Evolutionary conservation across 1,140 invertebrate genomes (phyloP).

Genomic region (Thaumetopoea pityocampa): DNA sequence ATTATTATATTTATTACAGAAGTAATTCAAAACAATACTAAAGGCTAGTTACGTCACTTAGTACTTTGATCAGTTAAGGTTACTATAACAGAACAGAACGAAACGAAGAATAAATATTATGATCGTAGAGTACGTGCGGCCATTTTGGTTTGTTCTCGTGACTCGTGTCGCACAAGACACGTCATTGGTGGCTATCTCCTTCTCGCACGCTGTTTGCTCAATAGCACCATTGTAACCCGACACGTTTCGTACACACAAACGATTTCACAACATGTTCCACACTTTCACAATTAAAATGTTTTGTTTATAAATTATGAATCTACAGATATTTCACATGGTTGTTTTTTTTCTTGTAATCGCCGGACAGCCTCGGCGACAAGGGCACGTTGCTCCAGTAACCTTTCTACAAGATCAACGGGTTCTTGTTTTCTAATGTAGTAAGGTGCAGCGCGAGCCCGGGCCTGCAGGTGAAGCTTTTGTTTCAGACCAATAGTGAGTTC

Average conservation of each 20-base stretch:
- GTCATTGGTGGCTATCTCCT: slow-evolving; percentile 66
- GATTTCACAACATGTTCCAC: slow-evolving; percentile 74
- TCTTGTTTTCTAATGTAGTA: slow-evolving; percentile 73
- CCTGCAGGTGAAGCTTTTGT: slow-evolving; percentile 72
- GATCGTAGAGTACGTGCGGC: slow-evolving; percentile 71
- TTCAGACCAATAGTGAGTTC: slow-evolving; percentile 68
- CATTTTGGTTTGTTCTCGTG: slow-evolving; percentile 74
- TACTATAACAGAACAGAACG: too few relatives aligned
- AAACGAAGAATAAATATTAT: slow-evolving; percentile 76
- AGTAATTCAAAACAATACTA: slow-evolving; percentile 50
- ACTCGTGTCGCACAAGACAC: slow-evolving; percentile 69
- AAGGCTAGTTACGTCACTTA: slow-evolving; percentile 70
- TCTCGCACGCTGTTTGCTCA: slow-evolving; percentile 70
- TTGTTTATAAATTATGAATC: slow-evolving; percentile 71
- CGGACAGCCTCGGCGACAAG: slow-evolving; percentile 70
- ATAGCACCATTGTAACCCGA: slow-evolving; percentile 76
- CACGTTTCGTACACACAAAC: slow-evolving; percentile 74
- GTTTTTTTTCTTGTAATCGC: slow-evolving; percentile 69
- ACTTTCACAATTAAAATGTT: slow-evolving; percentile 75
- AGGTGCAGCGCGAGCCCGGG: slow-evolving; percentile 66
- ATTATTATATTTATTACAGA: slow-evolving; percentile 25
- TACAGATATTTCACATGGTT: slow-evolving; percentile 68
- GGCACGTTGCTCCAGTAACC: slow-evolving; percentile 66
- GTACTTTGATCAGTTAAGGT: slow-evolving; percentile 74
- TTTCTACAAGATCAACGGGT: slow-evolving; percentile 70